Evolutionary conservation across 2,888 invertebrate genomes (phyloP), one percentile per base, ranked within the genome.

Genomic region (Drosophila melanosoma): DNA sequence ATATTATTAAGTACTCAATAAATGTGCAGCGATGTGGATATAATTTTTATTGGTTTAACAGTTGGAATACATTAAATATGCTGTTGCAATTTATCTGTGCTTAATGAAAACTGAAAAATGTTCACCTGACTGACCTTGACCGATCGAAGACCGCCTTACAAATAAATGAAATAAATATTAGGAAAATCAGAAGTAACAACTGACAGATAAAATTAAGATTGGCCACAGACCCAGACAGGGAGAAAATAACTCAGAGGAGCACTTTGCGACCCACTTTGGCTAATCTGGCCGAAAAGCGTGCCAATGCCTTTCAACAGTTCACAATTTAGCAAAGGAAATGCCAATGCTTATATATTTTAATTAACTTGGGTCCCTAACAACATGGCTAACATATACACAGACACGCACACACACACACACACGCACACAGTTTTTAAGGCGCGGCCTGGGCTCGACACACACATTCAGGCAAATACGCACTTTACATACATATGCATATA

Each of bases 201-300:
- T 86, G 68, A n/a, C 66, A 69, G 78, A 86, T 83, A 73, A 69
- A 78, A 83, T 86, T 80, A 78, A 88, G 89, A 85, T 85, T 80
- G 73, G 32, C 23, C 33, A 33, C 8, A 63, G 23, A 54, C 35
- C 45, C 32, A 52, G 15, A 51, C 17, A 53, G 29, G 11, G 56
- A 38, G 40, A 60, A 57, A 29, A 53, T 33, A 42, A 60, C 64
- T 67, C 67, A 60, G 53, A 65, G 64, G 49, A 26, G 23, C 66
- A 76, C 64, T 76, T 76, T 76, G 66, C 62, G 48, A 66, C n/a
- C 59, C 57, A 64, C 32, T 75, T 64, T 76, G 73, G 65, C 87
- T 81, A 87, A 82, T 87, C 82, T 62, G 75, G 42, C 49, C 69
- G 66, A 73, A 73, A 69, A 77, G 84, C 82, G 83, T 79, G 76